Percentiles rank a stretch among this genome's conserved stretches.
These are phyloP conservation scores for Blennius ocellaris DNA, from an alignment of 2,113 vertebrate species.

Conservation along the genomic window DNA sequence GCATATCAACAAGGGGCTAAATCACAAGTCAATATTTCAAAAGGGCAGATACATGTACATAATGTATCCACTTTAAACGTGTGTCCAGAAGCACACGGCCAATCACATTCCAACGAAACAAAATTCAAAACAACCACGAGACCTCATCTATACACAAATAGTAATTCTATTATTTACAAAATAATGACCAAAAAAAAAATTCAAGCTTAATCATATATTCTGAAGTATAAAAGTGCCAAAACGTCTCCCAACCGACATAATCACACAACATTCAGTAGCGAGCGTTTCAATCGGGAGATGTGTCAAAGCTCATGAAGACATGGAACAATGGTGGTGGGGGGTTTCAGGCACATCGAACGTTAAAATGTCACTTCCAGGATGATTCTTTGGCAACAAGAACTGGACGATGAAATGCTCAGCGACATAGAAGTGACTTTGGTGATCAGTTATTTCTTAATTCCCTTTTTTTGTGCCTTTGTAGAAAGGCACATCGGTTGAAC, in stretches of 20 bases:
- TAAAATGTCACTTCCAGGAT: background rate
- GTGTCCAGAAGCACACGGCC: constrained; percentile 1
- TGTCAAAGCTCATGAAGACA: constrained; percentile 53
- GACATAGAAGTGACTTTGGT: constrained; percentile 10
- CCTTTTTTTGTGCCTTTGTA: constrained; percentile 37
- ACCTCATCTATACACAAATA: background rate
- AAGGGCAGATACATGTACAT: too few relatives aligned
- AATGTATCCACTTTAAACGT: background rate
- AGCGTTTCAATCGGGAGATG: constrained; percentile 50
- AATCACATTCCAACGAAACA: constrained; percentile 18
- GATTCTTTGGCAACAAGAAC: constrained; percentile 40
- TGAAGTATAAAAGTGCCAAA: constrained; percentile 68
- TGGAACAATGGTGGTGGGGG: background rate
- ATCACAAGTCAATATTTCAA: background rate
- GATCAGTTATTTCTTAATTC: constrained; percentile 40
- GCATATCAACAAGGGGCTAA: constrained; percentile 3
- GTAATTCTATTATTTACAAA: constrained; percentile 48
- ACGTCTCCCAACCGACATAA: constrained; percentile 25
- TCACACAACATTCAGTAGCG: constrained; percentile 36
- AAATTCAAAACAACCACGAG: background rate
- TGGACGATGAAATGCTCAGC: constrained; percentile 48
- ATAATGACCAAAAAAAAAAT: constrained; percentile 7
- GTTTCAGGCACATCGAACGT: background rate
- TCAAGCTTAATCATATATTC: constrained; percentile 22
- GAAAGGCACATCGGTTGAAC: constrained; percentile 15